These are phyloP conservation scores for Myiotriccus ornatus DNA, from an alignment of 2,797 vertebrate genomes.

Conservation along the genomic window DNA sequence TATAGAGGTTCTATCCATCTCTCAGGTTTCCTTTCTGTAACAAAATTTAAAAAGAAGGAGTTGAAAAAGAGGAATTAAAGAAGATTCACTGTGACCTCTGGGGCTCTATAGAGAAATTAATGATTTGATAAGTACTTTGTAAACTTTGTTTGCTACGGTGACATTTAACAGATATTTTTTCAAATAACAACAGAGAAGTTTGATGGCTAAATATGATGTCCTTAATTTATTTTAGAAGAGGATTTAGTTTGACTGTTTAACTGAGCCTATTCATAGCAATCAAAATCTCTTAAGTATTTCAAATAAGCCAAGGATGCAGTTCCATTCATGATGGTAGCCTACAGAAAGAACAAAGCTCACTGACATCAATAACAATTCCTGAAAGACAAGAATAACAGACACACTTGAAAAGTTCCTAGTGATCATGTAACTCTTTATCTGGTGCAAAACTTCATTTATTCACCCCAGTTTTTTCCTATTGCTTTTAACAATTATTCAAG, in stretches of 20 bases:
- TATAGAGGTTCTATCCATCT: neutral
- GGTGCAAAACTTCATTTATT: neutral
- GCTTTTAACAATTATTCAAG: neutral
- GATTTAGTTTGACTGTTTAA: neutral
- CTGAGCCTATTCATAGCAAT: neutral
- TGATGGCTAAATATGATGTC: neutral
- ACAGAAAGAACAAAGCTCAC: neutral
- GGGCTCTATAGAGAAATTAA: neutral
- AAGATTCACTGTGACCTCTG: neutral
- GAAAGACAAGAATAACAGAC: neutral
- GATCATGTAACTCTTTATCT: neutral
- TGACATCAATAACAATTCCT: neutral
- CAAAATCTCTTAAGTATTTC: neutral
- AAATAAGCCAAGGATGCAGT: neutral
- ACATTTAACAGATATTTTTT: neutral
- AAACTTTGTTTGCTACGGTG: neutral
- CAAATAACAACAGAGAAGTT: neutral
- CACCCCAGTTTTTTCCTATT: accelerated
- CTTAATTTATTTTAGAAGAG: neutral
- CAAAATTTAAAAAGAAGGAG: neutral
- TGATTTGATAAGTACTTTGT: neutral
- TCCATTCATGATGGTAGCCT: neutral
- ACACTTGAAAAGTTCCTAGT: neutral
- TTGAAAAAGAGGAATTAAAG: neutral
- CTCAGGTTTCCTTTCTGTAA: neutral